Evolutionary conservation across 2,797 vertebrate species (phyloP), one percentile per base, ranked within the genome.

Genomic region (Aeoliscus strigatus): DNA sequence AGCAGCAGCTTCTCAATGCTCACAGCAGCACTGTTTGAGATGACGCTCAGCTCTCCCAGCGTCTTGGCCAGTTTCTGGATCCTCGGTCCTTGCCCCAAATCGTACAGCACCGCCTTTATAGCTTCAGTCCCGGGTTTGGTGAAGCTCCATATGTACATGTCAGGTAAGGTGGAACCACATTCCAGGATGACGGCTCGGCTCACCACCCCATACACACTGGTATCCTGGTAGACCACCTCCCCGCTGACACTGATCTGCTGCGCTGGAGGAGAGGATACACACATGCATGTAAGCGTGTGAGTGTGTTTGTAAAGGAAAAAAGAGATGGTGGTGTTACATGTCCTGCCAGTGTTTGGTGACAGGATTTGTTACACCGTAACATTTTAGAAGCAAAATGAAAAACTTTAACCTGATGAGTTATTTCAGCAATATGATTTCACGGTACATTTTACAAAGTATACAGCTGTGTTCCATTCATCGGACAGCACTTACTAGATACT

Each of bases 91-190:
- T 75, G 66, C 32, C 91, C 89, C 26, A 91, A 21, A 59, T 90
- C 77, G 58, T 90, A 85, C 26, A 89, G 42, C 58, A 94, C 43
- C 0, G 89, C 87, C 51, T 61, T 57, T 26, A 84, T 86, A 1
- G 45, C 75, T 23, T 88, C 73, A 0, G 86, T 86, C 14, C 86
- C 85, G 1, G 21, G 80, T 2, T 80, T 76, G 2, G 84, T 87
- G 75, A 94, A 94, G 59, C 92, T 90, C 93, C 94, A 95, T 58
- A 92, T 84, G 56, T 92, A 92, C 31, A 88, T 75, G 2, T 86
- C 75, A 0, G 91, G 89, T 0, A 73, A 10, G 3, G 41, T 25
- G 3, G 77, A 3, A 0, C 77, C 89, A 0, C 94, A 96, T 41
- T 86, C 77, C 51, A 95, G 80, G 60, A 88, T 86, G 64, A 92